Base-by-base conservation (phyloP, 2,888 invertebrate genomes). In the Chalcis sispes region DNA sequence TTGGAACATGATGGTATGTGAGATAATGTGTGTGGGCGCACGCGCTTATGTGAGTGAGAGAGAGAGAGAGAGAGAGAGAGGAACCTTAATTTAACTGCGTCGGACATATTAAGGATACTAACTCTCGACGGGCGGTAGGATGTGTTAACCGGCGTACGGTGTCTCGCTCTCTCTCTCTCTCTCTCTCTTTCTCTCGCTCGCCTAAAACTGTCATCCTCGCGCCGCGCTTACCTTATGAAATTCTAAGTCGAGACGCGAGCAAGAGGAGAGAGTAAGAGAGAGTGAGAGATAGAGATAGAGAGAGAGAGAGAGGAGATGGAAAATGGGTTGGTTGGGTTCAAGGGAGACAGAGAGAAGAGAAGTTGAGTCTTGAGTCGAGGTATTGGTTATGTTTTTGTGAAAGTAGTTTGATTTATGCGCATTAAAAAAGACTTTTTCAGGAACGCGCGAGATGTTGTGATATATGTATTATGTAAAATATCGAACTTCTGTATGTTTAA, bases 51-150 rank as follows among this genome's bases (percentile, higher is more conserved):
- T 77, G 75, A 72, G 70, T 73, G 79, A 75, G 79, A 79, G 64
- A 78, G 80, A 74, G 79, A 78, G 66, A 75, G 69, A 40, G 78
- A 32, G 78, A 79, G 79, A 73, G 80, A 77, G 80, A 79, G 78
- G 74, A 80, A 3, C 81, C 82, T 84, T 84, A 83, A 84, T 84
- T 84, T 84, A 81, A 83, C 81, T 83, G 81, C 79, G 79, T 82
- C 83, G 82, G 83, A 80, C 82, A 81, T 84, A 84, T 84, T 82
- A 83, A 82, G 80, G 82, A 82, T 83, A 82, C 81, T 83, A 83
- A 83, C 82, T 83, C 82, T 77, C 78, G 58, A 65, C 46, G 72
- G 3, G 50, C 10, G 61, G 69, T 73, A 62, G 70, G 54, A 58
- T 74, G 77, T 72, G 79, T 80, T 83, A 84, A 83, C 81, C 75